Evolutionary conservation across 1,140 invertebrate species (phyloP).

Genomic region (Arctopsyche grandis): DNA sequence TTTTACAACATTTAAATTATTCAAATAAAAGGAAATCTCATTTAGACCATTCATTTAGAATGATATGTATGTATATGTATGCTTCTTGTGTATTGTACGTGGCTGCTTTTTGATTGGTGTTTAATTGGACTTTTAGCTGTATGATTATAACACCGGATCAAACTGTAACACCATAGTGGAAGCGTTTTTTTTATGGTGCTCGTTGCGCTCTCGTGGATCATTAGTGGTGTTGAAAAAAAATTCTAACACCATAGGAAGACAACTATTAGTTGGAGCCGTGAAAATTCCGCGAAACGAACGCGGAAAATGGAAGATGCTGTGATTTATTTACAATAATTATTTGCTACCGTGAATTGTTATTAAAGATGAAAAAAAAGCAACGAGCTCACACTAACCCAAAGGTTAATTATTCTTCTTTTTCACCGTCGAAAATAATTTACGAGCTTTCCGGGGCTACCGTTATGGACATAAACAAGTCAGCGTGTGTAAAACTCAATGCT

Average conservation of each 20-base stretch:
- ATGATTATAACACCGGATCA: background rate
- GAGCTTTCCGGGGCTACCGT: constrained; percentile 28
- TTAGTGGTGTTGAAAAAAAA: no score
- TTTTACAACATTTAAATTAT: background rate
- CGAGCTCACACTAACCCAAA: background rate
- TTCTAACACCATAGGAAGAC: no score
- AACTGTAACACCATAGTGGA: background rate
- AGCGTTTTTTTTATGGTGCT: no score
- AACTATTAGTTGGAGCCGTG: background rate
- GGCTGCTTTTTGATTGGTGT: no score
- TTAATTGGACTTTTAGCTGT: background rate
- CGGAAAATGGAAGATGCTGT: background rate
- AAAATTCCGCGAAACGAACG: background rate
- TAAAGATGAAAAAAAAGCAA: background rate
- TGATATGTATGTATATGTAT: background rate
- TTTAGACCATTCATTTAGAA: background rate
- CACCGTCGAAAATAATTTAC: constrained; percentile 27
- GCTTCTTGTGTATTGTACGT: no score
- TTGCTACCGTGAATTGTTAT: constrained; percentile 4
- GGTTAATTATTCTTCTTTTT: constrained; percentile 20
- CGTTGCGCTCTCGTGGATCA: no score
- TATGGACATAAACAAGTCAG: constrained; percentile 35
- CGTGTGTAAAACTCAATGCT: background rate
- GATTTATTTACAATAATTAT: background rate
- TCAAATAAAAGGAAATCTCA: background rate